These are phyloP conservation scores for Alitta virens DNA, from an alignment of 2,888 invertebrate genomes.

Conservation along the genomic window DNA sequence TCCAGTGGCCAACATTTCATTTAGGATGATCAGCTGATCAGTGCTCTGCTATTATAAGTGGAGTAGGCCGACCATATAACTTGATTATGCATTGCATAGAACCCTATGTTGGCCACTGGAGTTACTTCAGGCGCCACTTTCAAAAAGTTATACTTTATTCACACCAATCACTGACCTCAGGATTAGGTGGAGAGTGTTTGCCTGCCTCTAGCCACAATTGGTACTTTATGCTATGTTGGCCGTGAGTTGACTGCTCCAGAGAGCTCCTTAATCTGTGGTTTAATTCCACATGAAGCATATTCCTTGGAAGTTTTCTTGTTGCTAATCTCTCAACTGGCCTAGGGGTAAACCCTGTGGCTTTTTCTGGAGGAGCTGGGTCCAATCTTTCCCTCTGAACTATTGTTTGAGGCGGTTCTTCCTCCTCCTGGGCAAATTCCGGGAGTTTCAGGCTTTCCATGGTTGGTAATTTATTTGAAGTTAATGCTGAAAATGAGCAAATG, in stretches of 20 bases:
- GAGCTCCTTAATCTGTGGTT: slow-evolving; percentile 44
- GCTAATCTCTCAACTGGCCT: slow-evolving; percentile 44
- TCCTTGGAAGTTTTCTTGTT: slow-evolving; percentile 34
- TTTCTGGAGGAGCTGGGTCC: slow-evolving; percentile 32
- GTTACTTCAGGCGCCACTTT: too few relatives aligned
- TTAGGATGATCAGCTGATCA: too few relatives aligned
- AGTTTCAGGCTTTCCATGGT: too few relatives aligned
- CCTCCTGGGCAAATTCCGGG: too few relatives aligned
- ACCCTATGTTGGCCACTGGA: too few relatives aligned
- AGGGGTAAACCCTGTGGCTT: slow-evolving; percentile 48
- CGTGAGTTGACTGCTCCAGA: slow-evolving; percentile 12
- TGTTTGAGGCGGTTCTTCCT: slow-evolving; percentile 22
- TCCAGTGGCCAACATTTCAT: too few relatives aligned
- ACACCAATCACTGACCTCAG: slow-evolving; percentile 27
- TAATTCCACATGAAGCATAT: slow-evolving; percentile 50
- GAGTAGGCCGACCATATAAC: too few relatives aligned
- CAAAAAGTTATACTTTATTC: too few relatives aligned
- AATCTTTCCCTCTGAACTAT: slow-evolving; percentile 48
- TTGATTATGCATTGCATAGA: too few relatives aligned
- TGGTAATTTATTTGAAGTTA: too few relatives aligned
- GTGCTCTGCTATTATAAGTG: too few relatives aligned
- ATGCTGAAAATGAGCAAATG: too few relatives aligned
- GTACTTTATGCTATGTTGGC: slow-evolving; percentile 26
- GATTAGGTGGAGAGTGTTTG: slow-evolving; percentile 45
- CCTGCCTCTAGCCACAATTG: slow-evolving; percentile 55